Conservation (phyloP, 2,888 invertebrate genomes). For the Syrphus vitripennis region DNA sequence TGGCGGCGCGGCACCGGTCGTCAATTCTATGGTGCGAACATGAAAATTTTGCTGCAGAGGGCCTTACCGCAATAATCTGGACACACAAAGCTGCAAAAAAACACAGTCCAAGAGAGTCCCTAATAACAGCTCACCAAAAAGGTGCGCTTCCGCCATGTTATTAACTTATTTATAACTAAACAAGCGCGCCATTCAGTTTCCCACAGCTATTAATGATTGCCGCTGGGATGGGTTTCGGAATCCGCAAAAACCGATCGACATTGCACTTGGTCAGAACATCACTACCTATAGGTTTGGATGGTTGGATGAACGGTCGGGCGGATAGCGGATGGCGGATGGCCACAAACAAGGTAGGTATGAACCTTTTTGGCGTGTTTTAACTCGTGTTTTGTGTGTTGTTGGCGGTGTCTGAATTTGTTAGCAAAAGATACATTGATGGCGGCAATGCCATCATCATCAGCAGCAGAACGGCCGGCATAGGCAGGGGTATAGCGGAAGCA, state of each 20-base stretch:
- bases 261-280: slow-evolving; percentile 25
- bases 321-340: background rate
- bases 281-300: background rate
- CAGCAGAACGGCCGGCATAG: background rate
- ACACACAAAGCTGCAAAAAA: slow-evolving; percentile 49
- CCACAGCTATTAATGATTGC: slow-evolving; percentile 71
- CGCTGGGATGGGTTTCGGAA: slow-evolving; percentile 59
- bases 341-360: slow-evolving; percentile 47
- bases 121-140: slow-evolving; percentile 74
- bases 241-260: slow-evolving; percentile 32
- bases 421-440: slow-evolving; percentile 16
- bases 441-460: background rate
- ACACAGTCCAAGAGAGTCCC: slow-evolving; percentile 50
- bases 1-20: slow-evolving; percentile 54
- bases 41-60: slow-evolving; percentile 66
- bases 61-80: slow-evolving; percentile 51
- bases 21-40: slow-evolving; percentile 71
- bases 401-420: slow-evolving; percentile 35
- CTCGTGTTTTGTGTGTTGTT: slow-evolving; percentile 44
- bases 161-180: slow-evolving; percentile 81
- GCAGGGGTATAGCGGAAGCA: background rate
- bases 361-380: slow-evolving; percentile 47
- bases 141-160: slow-evolving; percentile 81
- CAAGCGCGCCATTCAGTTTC: slow-evolving; percentile 74
- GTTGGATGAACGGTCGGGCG: background rate